Percentiles rank a stretch among this genome's conserved stretches.
Conservation (phyloP, 2,113 vertebrate genomes). For the Ceyx margarethae region DNA sequence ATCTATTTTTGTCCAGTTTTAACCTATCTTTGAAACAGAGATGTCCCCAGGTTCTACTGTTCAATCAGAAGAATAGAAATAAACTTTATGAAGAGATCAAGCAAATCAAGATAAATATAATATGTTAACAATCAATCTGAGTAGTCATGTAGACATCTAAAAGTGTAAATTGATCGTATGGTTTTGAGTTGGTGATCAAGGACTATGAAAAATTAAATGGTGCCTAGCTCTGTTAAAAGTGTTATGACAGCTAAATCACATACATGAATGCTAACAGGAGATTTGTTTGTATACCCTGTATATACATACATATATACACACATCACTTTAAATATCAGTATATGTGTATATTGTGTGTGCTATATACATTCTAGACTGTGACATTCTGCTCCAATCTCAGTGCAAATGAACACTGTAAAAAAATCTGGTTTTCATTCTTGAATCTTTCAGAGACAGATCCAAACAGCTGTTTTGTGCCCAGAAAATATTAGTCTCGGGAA, state of each 20-base stretch:
- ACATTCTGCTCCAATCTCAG: not conserved
- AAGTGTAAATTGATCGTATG: not conserved
- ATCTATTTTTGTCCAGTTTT: not conserved
- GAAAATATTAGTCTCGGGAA: constrained; percentile 2
- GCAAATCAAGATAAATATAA: not conserved
- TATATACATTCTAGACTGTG: not conserved
- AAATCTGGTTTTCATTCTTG: not conserved
- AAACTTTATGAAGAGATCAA: not conserved
- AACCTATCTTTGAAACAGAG: not conserved
- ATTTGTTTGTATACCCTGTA: not conserved
- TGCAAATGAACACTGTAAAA: not conserved
- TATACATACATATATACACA: not conserved
- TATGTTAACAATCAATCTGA: not conserved
- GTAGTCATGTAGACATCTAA: not conserved
- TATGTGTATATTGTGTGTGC: not conserved
- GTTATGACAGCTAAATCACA: not conserved
- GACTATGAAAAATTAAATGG: not conserved
- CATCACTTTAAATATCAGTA: not conserved
- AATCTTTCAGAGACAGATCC: not conserved
- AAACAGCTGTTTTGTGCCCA: constrained; percentile 10
- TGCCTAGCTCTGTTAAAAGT: not conserved
- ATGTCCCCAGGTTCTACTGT: not conserved
- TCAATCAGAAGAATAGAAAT: not conserved
- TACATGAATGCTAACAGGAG: not conserved
- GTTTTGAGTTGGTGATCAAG: not conserved